A percentile compares a stretch with the other conserved stretches of the same genome.
Conservation (phyloP, 2,888 invertebrate species). For the Capitulum mitella region DNA sequence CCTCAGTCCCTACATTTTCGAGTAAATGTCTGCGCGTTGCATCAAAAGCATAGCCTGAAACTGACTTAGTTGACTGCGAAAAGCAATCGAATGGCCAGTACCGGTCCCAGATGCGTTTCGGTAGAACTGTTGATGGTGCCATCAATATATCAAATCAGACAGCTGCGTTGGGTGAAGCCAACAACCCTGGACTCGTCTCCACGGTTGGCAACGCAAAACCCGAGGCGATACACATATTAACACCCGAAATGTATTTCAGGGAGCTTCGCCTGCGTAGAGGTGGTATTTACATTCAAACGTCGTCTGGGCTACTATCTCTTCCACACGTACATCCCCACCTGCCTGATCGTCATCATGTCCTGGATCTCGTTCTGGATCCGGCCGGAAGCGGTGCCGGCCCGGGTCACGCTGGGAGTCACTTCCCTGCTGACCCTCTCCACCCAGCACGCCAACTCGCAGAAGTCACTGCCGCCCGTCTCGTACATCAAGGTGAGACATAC, state of each 20-base stretch:
- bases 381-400: constrained; percentile 44
- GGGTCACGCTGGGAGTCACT: constrained; percentile 47
- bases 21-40: no score
- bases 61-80: no score
- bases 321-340: constrained; percentile 91
- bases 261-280: constrained; percentile 86
- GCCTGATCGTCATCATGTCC: constrained; percentile 90
- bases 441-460: constrained; percentile 44
- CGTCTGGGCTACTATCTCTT: constrained; percentile 85
- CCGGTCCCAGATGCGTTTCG: no score
- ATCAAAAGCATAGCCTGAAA: no score
- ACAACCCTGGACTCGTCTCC: no score
- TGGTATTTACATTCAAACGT: constrained; percentile 78
- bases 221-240: no score
- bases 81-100: no score
- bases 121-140: no score
- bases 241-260: constrained; percentile 21
- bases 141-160: no score
- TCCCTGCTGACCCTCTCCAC: constrained; percentile 42
- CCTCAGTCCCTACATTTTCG: no score
- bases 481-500: constrained; percentile 43
- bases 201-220: no score
- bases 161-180: no score
- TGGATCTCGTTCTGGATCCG: constrained; percentile 45
- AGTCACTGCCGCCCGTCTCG: constrained; percentile 45